Percentiles rank a stretch among this genome's conserved stretches.
These are phyloP conservation scores for Lophochroa leadbeateri DNA, from an alignment of 2,113 vertebrate species.

Conservation along the genomic window DNA sequence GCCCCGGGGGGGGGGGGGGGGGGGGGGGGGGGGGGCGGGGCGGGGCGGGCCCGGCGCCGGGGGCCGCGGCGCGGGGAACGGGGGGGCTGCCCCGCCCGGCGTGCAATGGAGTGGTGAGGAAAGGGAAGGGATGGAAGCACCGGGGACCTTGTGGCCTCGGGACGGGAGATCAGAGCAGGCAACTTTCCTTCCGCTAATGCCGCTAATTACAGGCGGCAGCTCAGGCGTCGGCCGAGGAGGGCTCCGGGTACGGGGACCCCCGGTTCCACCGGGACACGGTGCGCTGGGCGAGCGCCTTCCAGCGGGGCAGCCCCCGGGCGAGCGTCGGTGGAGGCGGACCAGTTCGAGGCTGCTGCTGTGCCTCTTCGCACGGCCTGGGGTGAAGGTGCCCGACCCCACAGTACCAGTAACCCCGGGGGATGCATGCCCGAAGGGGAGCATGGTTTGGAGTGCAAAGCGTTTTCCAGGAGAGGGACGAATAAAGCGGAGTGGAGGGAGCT, in stretches of 20 bases:
- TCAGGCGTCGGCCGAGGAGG: neutral
- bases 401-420: accelerated
- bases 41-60: too few relatives aligned
- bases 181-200: constrained; percentile 49
- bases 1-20: too few relatives aligned
- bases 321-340: neutral
- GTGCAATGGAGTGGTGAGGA: neutral
- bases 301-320: neutral
- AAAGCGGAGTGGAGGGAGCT: neutral
- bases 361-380: accelerated
- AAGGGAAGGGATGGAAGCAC: neutral
- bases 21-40: too few relatives aligned
- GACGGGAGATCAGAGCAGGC: constrained; percentile 17
- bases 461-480: neutral
- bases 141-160: constrained; percentile 6
- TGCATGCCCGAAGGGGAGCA: accelerated
- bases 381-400: neutral
- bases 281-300: neutral
- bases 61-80: too few relatives aligned
- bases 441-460: accelerated
- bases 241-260: neutral
- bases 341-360: neutral
- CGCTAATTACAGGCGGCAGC: constrained; percentile 35
- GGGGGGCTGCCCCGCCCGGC: neutral
- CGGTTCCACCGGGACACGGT: neutral